These are phyloP conservation scores for Lamellibrachia luymesi DNA, from an alignment of 1,140 invertebrate species.

Conservation along the genomic window DNA sequence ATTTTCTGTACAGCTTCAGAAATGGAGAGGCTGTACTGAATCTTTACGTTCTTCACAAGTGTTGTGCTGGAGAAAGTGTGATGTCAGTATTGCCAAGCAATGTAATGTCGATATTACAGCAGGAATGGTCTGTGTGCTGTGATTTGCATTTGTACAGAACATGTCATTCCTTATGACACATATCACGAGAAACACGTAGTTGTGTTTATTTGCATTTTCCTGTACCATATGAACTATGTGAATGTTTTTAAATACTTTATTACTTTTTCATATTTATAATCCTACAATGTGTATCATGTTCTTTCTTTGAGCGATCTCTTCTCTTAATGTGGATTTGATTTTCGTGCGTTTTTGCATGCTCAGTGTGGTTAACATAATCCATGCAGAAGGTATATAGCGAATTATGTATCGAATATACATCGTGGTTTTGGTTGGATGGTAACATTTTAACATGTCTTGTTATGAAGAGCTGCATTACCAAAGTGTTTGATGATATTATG, in stretches of 20 bases:
- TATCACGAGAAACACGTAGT: not conserved
- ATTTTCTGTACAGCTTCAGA: too few species aligned
- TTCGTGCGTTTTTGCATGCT: not conserved
- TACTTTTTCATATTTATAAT: constrained; percentile 2
- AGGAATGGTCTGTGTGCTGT: not conserved
- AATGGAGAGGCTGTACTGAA: not conserved
- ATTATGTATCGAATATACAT: not conserved
- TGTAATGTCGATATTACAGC: not conserved
- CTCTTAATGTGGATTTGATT: not conserved
- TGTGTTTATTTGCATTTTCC: not conserved
- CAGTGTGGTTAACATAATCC: not conserved
- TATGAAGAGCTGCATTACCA: not conserved
- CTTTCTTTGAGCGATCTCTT: not conserved
- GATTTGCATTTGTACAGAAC: not conserved
- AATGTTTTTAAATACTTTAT: not conserved
- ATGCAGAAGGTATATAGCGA: not conserved
- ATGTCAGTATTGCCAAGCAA: not conserved
- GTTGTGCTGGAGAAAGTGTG: not conserved
- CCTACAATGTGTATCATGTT: not conserved
- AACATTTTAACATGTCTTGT: not conserved
- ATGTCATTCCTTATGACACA: not conserved
- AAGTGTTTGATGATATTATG: not conserved
- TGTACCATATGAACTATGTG: not conserved
- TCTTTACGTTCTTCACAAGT: not conserved
- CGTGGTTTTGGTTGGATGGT: not conserved